Evolutionary conservation across 2,797 vertebrate species (phyloP).

Genomic region (Sebastes reedi): DNA sequence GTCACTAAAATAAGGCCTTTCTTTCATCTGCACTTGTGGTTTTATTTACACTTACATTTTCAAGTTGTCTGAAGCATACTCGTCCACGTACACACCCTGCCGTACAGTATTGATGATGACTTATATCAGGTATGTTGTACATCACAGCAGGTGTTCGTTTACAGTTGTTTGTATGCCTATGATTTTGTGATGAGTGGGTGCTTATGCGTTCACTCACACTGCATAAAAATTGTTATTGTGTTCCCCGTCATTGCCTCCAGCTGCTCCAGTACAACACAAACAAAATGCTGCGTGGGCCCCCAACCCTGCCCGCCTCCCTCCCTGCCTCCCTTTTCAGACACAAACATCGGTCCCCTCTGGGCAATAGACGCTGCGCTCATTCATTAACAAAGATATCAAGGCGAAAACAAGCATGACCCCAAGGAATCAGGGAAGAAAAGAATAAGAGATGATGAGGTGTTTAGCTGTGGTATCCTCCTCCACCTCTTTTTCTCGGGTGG

Average conservation of each 20-base stretch:
- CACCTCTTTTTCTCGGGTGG: constrained; percentile 61
- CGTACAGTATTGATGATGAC: constrained; percentile 15
- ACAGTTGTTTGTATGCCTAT: constrained; percentile 47
- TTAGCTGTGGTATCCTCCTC: constrained; percentile 54
- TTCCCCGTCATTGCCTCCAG: constrained; percentile 76
- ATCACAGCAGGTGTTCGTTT: constrained; percentile 66
- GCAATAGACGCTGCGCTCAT: constrained; percentile 49
- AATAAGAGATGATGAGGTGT: constrained; percentile 49
- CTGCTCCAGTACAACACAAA: constrained; percentile 74
- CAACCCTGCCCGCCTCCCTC: not conserved
- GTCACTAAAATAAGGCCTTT: not conserved
- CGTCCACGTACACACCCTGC: not conserved
- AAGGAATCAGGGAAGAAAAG: constrained; percentile 48
- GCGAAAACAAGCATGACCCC: constrained; percentile 69
- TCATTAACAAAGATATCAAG: constrained; percentile 78
- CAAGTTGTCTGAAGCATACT: constrained; percentile 1
- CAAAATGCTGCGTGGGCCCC: constrained; percentile 46
- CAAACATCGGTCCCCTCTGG: constrained; percentile 58
- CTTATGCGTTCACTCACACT: constrained; percentile 63
- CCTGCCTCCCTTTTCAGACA: constrained; percentile 42
- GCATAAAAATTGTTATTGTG: constrained; percentile 72
- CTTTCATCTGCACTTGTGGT: not conserved
- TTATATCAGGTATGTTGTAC: constrained; percentile 30
- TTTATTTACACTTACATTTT: constrained; percentile 27
- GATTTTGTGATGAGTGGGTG: constrained; percentile 66